These are phyloP conservation scores for Casuarius casuarius DNA, from an alignment of 2,113 vertebrate genomes.

Conservation along the genomic window DNA sequence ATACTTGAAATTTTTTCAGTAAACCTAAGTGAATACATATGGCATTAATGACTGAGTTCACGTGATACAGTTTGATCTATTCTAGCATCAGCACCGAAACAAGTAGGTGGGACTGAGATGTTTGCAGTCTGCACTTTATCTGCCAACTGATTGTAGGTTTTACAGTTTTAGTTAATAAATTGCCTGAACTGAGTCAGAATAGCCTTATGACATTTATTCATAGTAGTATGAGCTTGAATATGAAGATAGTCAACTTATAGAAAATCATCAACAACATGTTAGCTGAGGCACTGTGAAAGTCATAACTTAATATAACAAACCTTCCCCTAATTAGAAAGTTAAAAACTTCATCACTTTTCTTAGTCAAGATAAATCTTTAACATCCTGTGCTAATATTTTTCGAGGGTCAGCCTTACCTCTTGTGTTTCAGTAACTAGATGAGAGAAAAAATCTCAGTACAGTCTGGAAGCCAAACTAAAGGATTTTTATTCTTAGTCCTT, in stretches of 20 bases:
- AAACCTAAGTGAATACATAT: not conserved
- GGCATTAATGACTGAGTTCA: constrained; percentile 6
- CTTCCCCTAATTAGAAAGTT: not conserved
- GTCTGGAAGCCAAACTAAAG: not conserved
- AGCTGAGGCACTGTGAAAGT: not conserved
- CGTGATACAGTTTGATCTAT: not conserved
- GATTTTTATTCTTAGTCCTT: constrained; percentile 46
- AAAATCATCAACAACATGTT: not conserved
- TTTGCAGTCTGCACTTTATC: not conserved
- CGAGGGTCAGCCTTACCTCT: not conserved
- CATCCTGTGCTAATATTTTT: not conserved
- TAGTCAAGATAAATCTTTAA: not conserved
- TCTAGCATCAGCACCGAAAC: not conserved
- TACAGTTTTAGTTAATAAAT: not conserved
- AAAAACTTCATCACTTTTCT: constrained; percentile 2
- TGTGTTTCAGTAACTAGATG: constrained; percentile 18
- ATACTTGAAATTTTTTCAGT: not conserved
- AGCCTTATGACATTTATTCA: constrained; percentile 55
- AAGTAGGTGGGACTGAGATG: not conserved
- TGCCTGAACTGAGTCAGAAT: constrained; percentile 39
- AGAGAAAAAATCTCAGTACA: not conserved
- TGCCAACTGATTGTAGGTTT: not conserved
- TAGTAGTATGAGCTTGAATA: not conserved
- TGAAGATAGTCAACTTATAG: not conserved
- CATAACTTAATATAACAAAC: not conserved